Evolutionary conservation across 2,113 vertebrate genomes (phyloP), one percentile per base, ranked within the genome.

Genomic region (Eidolon helvum): DNA sequence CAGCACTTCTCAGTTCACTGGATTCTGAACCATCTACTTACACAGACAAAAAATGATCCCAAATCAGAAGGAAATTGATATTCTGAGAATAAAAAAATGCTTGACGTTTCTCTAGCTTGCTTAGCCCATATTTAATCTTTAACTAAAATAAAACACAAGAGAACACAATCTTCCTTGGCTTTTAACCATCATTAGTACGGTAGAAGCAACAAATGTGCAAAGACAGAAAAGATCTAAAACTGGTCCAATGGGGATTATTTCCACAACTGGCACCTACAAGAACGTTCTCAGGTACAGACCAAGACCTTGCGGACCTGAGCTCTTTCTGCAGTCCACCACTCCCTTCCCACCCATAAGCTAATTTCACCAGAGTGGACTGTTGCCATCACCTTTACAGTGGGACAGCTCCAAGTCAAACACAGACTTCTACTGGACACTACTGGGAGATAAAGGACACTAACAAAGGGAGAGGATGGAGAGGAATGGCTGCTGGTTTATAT

Each of bases 41-140:
- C 14, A 55, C 0, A 77, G 83, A 35, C 28, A 83, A 26, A 68
- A 68, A 57, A 57, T 10, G 10, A 87, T 24, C 26, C 28, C 38
- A 24, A 68, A 91, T 66, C 15, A 61, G 43, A 71, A 84, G 61
- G 15, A 82, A 82, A 57, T 4, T n/a, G 14, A 40, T 79, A 5
- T 79, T 69, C 16, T 48, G 22, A 7, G 57, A 59, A 74, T 5
- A 55, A 22, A 22, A 63, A 19, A 88, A 45, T 26, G 7, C 53
- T 66, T 61, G 38, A 68, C 30, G 21, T 57, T 97, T 95, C 57
- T 91, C 35, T 72, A 33, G 4, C 12, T 96, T 71, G 18, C 11
- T 78, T 8, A 45, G 35, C 24, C n/a, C 33, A 45, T 21, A 61
- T 15, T 48, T 7, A n/a, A 61, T 48, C 43, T 74, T 89, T 65